phyloP scores from a whole-genome alignment of 2,797 vertebrate genomes.

The Gymnodraco acuticeps region DNA sequence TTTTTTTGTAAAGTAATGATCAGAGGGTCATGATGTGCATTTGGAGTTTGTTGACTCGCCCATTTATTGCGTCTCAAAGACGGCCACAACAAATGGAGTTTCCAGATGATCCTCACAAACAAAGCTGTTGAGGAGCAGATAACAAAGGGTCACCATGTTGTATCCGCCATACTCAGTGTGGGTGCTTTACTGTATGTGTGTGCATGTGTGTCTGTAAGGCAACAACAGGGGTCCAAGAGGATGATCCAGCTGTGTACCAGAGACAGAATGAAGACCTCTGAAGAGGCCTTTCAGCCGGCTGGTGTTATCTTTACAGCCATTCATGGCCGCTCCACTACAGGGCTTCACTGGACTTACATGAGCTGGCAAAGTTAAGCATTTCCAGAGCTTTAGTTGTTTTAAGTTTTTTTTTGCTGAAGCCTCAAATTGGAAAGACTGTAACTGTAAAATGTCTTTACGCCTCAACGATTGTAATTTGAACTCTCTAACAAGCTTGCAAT shows the following conservation, averaged over 20 bases:
- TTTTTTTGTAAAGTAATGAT: conserved; percentile 32
- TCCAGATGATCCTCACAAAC: conserved; percentile 75
- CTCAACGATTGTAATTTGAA: conserved; percentile 64
- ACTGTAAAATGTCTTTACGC: conserved; percentile 64
- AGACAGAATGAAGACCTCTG: conserved; percentile 69
- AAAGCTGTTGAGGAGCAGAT: conserved; percentile 76
- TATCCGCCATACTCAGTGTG: conserved; percentile 47
- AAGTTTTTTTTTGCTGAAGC: conserved; percentile 53
- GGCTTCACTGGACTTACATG: conserved; percentile 50
- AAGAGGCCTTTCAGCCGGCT: conserved; percentile 52
- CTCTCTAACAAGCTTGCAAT: conserved; percentile 71
- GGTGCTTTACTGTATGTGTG: conserved; percentile 52
- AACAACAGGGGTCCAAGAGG: conserved; percentile 68
- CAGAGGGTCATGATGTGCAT: conserved; percentile 53
- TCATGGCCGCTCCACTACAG: conserved; percentile 30
- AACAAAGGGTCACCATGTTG: conserved; percentile 74
- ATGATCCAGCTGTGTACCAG: conserved; percentile 76
- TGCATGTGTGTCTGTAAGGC: conserved; percentile 43
- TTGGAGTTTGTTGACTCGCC: conserved; percentile 64
- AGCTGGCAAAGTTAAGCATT: conserved; percentile 35
- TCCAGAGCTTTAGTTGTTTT: conserved; percentile 29
- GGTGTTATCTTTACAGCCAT: conserved; percentile 58
- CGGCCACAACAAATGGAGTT: conserved; percentile 59
- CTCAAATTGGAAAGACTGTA: conserved; percentile 56
- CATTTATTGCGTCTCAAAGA: conserved; percentile 62